Base-by-base conservation (phyloP, 2,888 invertebrate genomes). In the Apodemia zela region DNA sequence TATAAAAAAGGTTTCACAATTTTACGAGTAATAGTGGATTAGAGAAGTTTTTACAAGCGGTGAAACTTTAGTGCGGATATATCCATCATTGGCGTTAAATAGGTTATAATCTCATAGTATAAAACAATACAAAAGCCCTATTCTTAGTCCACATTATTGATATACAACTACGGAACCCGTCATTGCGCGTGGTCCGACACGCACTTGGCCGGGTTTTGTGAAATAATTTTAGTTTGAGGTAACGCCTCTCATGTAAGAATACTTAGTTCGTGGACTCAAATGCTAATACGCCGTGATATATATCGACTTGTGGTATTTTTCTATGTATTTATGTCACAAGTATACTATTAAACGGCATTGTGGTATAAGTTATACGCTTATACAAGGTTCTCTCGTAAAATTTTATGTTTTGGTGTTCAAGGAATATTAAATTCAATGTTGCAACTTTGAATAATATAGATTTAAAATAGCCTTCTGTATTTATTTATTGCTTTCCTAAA, bases 311-410 rank as follows among this genome's bases (percentile, higher is more conserved):
- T 21, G 51, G 51, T 51, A 51, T 51, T 51, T 51, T 51, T 51
- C 18, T 51, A 51, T 51, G 13, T 21, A 51, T 51, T 51, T 51
- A 21, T 13, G 51, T 51, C 13, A 21, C 51, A 21, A 7, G 54
- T 25, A 10, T 5, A 25, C 25, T 8, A 62, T 61, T 60, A 25
- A 35, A 59, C 29, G 61, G 33, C 25, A 63, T 64, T 63, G 64
- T 64, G 63, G 63, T 64, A 62, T 35, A 47, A 15, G 38, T 35
- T 63, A 51, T 61, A 66, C 65, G 54, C 69, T 73, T 65, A 71
- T 68, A 66, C 67, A 70, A 68, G 68, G 66, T 72, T 62, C 63
- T 62, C 62, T 70, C 69, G 64, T 71, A 71, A 71, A 71, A 71
- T 70, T 71, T 71, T 71, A 71, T 67, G 67, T 57, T 68, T 66